Base-by-base conservation (phyloP, 2,888 invertebrate genomes). In the Teinopalpus imperialis region DNA sequence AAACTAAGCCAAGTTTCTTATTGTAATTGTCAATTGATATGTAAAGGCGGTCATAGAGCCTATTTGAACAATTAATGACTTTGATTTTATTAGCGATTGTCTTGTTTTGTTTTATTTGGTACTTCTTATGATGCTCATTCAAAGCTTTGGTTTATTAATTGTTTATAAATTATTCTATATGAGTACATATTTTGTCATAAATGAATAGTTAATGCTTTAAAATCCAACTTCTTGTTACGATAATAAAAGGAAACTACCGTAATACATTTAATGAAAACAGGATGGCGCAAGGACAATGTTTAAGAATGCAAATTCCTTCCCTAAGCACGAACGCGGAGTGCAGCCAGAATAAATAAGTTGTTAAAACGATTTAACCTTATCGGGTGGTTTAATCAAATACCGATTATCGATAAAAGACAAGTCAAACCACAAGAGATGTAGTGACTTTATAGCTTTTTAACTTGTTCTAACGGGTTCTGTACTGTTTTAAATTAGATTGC, bases 381-480 rank as follows among this genome's bases (percentile, higher is more conserved):
- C 46, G n/a, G 3, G 24, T 10, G 26, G 29, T 34, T 52, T 45
- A 37, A 50, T 52, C 50, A 40, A 48, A 41, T 43, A 43, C 18
- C 48, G 43, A 49, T 51, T 50, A 52, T 45, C 48, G 50, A 52
- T 48, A 44, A 48, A 35, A 43, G 45, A 48, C 37, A 31, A 36
- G 45, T 43, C 30, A 24, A 41, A 35, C 43, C 31, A 29, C 43
- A 35, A 41, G 24, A 27, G 20, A 46, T 23, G 32, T 23, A 35
- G 34, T 29, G 21, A 13, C 16, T 46, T 46, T 41, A 46, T 41
- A 41, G 34, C 34, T 41, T 49, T 54, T 56, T 54, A 52, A 47
- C 34, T 43, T 18, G 18, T 30, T 12, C 24, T 47, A 55, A 53
- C 56, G 48, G 52, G 52, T 52, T 55, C 32, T 52, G 24, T 46